Percentiles rank a stretch among this genome's conserved stretches.
Evolutionary conservation across 2,888 invertebrate genomes (phyloP).

Genomic region (Perdita meconis): DNA sequence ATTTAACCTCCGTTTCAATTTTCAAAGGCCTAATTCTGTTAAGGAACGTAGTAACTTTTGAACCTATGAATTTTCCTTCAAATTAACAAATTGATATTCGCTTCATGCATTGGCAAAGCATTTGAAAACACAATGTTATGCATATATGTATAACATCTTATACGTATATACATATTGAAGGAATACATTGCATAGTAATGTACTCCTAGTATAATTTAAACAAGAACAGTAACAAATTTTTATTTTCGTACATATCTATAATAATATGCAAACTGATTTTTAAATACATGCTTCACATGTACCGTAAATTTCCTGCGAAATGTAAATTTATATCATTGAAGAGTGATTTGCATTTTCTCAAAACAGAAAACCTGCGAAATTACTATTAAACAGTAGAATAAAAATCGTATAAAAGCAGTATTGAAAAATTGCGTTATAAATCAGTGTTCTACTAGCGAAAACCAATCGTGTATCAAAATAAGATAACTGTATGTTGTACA

Average conservation of each 20-base stretch:
- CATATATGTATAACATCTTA: too few species aligned
- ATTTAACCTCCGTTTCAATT: background rate
- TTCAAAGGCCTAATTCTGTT: constrained; percentile 13
- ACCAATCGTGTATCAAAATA: constrained; percentile 30
- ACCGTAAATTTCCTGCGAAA: background rate
- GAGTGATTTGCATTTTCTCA: constrained; percentile 2
- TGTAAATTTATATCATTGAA: constrained; percentile 11
- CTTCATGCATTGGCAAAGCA: too few species aligned
- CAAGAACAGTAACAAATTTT: background rate
- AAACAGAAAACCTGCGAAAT: constrained; percentile 4
- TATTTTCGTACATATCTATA: background rate
- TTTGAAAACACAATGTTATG: too few species aligned
- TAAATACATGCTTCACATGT: background rate
- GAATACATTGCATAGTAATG: too few species aligned
- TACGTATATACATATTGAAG: too few species aligned
- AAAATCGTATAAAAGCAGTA: constrained; percentile 8
- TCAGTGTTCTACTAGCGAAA: constrained; percentile 30
- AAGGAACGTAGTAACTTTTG: background rate
- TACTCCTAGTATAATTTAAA: too few species aligned
- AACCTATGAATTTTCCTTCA: too few species aligned
- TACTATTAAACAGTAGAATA: constrained; percentile 18
- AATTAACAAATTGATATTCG: too few species aligned
- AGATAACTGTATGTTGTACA: constrained; percentile 40
- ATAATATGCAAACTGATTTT: background rate
- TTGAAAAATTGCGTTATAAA: constrained; percentile 23